Evolutionary conservation across 2,888 invertebrate genomes (phyloP).

Genomic region (Anoncus sp.): DNA sequence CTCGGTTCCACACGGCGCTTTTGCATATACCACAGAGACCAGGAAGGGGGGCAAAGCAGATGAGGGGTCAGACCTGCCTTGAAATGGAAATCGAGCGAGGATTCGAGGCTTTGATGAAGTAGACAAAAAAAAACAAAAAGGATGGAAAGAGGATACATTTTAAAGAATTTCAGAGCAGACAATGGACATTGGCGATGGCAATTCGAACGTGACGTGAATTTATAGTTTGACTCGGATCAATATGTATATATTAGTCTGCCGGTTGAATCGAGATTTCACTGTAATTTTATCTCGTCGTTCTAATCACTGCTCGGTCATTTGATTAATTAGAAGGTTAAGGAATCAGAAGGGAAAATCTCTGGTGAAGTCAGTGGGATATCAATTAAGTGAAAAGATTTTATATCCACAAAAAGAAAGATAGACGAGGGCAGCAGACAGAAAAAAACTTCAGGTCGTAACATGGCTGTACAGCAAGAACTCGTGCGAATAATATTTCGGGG

Average conservation of each 20-base stretch:
- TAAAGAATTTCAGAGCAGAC: slow-evolving; percentile 14
- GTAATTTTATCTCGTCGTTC: slow-evolving; percentile 39
- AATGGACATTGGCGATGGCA: slow-evolving; percentile 7
- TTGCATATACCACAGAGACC: slow-evolving; percentile 47
- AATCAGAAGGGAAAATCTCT: slow-evolving; percentile 14
- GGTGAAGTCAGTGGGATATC: slow-evolving; percentile 49
- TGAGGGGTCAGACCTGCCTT: slow-evolving; percentile 46
- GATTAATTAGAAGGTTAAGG: slow-evolving; percentile 56
- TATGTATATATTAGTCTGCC: neutral
- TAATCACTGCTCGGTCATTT: slow-evolving; percentile 52
- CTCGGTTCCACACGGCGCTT: slow-evolving; percentile 32
- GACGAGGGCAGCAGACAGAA: slow-evolving; percentile 1
- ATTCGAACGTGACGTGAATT: slow-evolving; percentile 34
- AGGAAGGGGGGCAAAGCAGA: slow-evolving; percentile 20
- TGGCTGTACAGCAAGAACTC: slow-evolving; percentile 49
- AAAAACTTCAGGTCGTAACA: slow-evolving; percentile 9
- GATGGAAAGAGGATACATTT: slow-evolving; percentile 28
- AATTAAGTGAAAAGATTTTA: slow-evolving; percentile 60
- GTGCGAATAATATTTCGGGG: slow-evolving; percentile 63
- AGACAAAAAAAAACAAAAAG: slow-evolving; percentile 24
- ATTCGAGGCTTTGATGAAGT: slow-evolving; percentile 56
- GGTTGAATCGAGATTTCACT: slow-evolving; percentile 17
- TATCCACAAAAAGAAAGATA: slow-evolving; percentile 5
- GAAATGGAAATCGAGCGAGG: slow-evolving; percentile 58
- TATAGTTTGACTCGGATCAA: slow-evolving; percentile 7